A percentile compares a stretch with the other conserved stretches of the same genome.
phyloP scores from a whole-genome alignment of 2,113 vertebrate genomes.

The Corvus hawaiiensis region DNA sequence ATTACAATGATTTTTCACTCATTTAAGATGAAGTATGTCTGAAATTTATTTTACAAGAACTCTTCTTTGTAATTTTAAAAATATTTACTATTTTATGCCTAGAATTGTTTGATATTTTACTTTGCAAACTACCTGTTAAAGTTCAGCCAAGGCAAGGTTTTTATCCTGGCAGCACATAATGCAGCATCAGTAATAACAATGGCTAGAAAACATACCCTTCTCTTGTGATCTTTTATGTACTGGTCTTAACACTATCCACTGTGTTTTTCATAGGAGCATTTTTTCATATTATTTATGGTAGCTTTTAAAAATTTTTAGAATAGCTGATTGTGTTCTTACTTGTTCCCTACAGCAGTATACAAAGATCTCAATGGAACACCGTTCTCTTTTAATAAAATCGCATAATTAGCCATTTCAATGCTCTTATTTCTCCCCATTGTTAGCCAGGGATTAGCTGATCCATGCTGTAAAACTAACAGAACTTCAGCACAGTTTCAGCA shows the following conservation, averaged over 20 bases:
- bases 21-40: not conserved
- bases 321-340: not conserved
- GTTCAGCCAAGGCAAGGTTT: constrained; percentile 11
- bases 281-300: not conserved
- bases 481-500: not conserved
- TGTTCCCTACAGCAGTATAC: not conserved
- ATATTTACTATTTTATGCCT: not conserved
- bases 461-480: not conserved
- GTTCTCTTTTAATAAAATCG: not conserved
- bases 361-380: not conserved
- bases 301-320: not conserved
- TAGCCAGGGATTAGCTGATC: not conserved
- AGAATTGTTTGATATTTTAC: constrained; percentile 3
- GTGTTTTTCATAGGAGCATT: not conserved
- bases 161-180: not conserved
- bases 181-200: constrained; percentile 11
- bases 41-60: not conserved
- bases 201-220: not conserved
- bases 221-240: not conserved
- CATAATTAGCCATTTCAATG: not conserved
- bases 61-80: not conserved
- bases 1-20: not conserved
- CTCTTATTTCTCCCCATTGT: not conserved
- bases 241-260: constrained; percentile 4
- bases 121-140: constrained; percentile 40